A percentile compares a stretch with the other conserved stretches of the same genome.
These are phyloP conservation scores for Xiphorhynchus elegans DNA, from an alignment of 2,113 vertebrate species.

Conservation along the genomic window DNA sequence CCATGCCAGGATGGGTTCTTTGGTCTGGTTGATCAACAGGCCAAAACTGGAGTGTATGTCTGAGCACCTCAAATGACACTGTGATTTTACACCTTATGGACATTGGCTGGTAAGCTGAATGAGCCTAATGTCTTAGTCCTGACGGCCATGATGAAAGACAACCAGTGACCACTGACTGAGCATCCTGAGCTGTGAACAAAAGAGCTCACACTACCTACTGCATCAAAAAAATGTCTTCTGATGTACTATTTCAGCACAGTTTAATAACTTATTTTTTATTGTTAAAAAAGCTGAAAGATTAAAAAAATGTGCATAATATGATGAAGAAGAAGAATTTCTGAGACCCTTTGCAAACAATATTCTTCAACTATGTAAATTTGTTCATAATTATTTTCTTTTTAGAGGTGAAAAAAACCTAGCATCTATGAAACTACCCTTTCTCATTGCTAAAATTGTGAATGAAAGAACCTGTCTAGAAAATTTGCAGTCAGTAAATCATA, in stretches of 20 bases:
- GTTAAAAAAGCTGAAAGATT: background rate
- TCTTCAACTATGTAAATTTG: background rate
- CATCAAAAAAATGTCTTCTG: background rate
- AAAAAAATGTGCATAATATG: background rate
- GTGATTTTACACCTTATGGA: background rate
- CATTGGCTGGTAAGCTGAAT: background rate
- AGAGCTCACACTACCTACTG: background rate
- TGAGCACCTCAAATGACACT: background rate
- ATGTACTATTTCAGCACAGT: background rate
- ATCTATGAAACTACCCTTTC: background rate
- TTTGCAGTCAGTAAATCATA: background rate
- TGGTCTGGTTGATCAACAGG: background rate
- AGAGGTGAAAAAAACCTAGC: accelerated
- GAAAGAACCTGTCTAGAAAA: background rate
- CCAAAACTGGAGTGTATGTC: background rate
- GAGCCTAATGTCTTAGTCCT: background rate
- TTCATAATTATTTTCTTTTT: background rate
- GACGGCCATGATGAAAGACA: background rate
- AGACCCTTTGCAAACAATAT: background rate
- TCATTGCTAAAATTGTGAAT: background rate
- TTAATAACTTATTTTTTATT: background rate
- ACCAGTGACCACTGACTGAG: background rate
- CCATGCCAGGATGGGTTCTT: background rate
- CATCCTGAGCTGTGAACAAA: background rate
- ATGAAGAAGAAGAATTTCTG: background rate